phyloP scores from a whole-genome alignment of 2,888 invertebrate genomes.

The Lasioglossum vierecki region DNA sequence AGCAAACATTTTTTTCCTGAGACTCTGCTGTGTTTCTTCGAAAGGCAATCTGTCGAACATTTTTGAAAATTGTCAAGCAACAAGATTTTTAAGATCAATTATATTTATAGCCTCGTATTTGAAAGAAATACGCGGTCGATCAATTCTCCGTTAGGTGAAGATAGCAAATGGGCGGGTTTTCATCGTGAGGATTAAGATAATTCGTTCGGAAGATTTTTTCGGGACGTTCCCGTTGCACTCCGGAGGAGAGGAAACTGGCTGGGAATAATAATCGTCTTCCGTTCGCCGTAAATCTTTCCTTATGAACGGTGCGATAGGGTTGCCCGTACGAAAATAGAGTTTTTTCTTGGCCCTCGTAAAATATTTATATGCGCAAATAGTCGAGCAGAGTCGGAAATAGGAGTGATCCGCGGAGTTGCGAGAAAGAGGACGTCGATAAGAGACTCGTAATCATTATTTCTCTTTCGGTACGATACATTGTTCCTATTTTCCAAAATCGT shows the following conservation, averaged over 20 bases:
- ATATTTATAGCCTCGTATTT: not conserved
- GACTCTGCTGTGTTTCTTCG: not conserved
- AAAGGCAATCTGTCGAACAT: not conserved
- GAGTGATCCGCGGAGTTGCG: constrained; percentile 6
- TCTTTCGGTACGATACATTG: not conserved
- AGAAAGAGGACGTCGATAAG: constrained; percentile 39
- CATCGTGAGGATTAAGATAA: not conserved
- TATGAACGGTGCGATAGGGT: constrained; percentile 64
- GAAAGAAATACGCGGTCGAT: not conserved
- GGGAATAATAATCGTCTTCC: constrained; percentile 69
- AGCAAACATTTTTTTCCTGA: not conserved
- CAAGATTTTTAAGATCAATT: no score
- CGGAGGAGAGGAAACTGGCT: constrained; percentile 31
- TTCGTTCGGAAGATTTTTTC: not conserved
- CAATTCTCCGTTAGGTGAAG: not conserved
- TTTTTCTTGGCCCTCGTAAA: constrained; percentile 53
- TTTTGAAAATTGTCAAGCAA: not conserved
- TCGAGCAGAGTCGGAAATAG: constrained; percentile 48
- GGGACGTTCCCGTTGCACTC: constrained; percentile 9
- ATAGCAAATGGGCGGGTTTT: not conserved
- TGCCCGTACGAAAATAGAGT: constrained; percentile 54
- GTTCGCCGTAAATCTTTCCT: constrained; percentile 74
- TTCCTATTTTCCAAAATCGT: no score
- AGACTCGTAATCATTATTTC: not conserved
- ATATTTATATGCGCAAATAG: constrained; percentile 64